Percentiles rank a stretch among this genome's conserved stretches.
Evolutionary conservation across 2,888 invertebrate genomes (phyloP).

Genomic region (Pachydiplax longipennis): DNA sequence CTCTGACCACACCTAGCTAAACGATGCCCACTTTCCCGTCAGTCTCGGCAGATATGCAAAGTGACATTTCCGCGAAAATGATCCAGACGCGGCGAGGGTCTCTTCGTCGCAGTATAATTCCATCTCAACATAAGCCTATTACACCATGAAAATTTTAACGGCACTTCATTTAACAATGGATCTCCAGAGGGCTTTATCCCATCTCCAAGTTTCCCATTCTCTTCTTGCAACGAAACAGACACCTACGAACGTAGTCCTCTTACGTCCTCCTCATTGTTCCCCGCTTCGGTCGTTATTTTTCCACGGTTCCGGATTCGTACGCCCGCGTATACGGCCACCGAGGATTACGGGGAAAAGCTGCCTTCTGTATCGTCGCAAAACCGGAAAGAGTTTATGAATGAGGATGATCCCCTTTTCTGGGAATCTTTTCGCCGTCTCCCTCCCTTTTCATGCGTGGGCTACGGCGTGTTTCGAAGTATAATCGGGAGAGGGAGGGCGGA

Average conservation of each 20-base stretch:
- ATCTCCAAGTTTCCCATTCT: not conserved
- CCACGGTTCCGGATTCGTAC: not conserved
- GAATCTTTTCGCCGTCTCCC: not conserved
- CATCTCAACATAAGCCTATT: constrained; percentile 17
- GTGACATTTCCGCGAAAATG: too few species aligned
- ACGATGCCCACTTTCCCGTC: too few species aligned
- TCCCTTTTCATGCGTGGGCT: not conserved
- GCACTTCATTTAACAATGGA: constrained; percentile 26
- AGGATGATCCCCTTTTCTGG: constrained; percentile 7
- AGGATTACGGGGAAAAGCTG: not conserved
- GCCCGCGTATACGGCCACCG: not conserved
- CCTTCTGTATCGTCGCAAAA: not conserved
- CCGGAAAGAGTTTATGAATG: not conserved
- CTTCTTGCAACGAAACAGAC: not conserved
- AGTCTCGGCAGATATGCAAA: too few species aligned
- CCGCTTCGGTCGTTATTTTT: not conserved
- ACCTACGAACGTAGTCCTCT: not conserved
- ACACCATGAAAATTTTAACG: constrained; percentile 21
- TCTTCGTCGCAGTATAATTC: not conserved
- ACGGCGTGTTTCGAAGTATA: not conserved
- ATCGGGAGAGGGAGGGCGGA: not conserved
- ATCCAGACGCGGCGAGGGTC: not conserved
- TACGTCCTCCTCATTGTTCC: not conserved
- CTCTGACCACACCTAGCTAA: too few species aligned
- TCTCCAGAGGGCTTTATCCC: not conserved